Base-by-base conservation (phyloP, 2,113 vertebrate species). In the Callipepla californica region DNA sequence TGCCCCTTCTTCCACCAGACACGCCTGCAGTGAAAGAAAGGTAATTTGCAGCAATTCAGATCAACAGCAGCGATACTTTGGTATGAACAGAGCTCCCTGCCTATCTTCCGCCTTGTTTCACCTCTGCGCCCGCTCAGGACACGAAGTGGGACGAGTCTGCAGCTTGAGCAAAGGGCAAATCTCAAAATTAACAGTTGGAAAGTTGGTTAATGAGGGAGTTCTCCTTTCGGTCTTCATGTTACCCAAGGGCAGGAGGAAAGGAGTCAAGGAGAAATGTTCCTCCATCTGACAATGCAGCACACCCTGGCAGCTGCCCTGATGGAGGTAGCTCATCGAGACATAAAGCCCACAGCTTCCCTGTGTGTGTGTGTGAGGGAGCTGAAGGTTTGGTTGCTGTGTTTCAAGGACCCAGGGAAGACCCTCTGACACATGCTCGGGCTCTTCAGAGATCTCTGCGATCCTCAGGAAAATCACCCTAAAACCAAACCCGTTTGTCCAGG, bases 1-100 rank as follows among this genome's bases (percentile, higher is more conserved):
- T 30, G 76, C 55, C 48, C 62, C 80, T 26, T 26, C 9, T 26
- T 79, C 47, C 48, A 83, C 85, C 7, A 19, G 32, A 61, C 30
- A 65, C 87, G 80, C 91, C 96, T 96, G 82, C 65, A 94, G 44
- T 61, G 66, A 91, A 80, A 10, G 53, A 25, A 34, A 89, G 21
- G 94, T 13, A 94, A 76, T 7, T 21, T 72, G 68, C 28, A 87
- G 40, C 66, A 80, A n/a, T 62, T 94, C 18, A 94, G 47, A 50
- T n/a, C 17, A 82, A 42, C 25, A 69, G 34, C 30, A 79, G 55
- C 4, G 11, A 63, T 47, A 59, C 19, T 26, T 18, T 7, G 59
- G 8, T 13, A 20, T 12, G 15, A 84, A 30, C 7, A 89, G 28
- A 22, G 7, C 2, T 53, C 51, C 51, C 51, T 53, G 51, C 51